phyloP scores from a whole-genome alignment of 2,888 invertebrate species.

The Hyles lineata region DNA sequence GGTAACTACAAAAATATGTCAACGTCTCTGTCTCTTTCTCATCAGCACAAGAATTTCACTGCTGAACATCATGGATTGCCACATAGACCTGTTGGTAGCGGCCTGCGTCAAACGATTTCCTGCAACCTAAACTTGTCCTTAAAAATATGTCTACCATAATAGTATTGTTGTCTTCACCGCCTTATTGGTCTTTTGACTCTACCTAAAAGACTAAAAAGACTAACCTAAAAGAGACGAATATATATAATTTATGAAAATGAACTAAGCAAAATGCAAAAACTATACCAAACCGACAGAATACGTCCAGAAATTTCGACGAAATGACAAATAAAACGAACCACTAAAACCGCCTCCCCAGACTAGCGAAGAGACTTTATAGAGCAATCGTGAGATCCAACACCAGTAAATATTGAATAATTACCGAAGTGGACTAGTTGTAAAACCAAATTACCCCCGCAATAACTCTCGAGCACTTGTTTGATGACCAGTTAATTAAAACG shows the following conservation, averaged over 20 bases:
- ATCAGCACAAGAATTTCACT: too few relatives aligned
- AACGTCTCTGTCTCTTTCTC: too few relatives aligned
- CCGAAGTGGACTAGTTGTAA: constrained; percentile 24
- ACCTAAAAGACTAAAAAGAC: too few relatives aligned
- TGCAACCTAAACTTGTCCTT: too few relatives aligned
- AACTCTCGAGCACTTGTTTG: constrained; percentile 18
- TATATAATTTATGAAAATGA: background rate
- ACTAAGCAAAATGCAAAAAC: background rate
- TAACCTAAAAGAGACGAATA: background rate
- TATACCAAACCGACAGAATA: background rate
- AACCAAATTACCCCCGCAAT: constrained; percentile 29
- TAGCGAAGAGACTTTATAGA: constrained; percentile 32
- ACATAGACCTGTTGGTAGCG: too few relatives aligned
- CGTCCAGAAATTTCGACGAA: background rate
- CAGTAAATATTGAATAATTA: constrained; percentile 38
- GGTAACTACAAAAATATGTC: too few relatives aligned
- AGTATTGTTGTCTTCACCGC: too few relatives aligned
- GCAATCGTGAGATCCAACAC: constrained; percentile 31
- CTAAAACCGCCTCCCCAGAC: constrained; percentile 26
- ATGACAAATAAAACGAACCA: constrained; percentile 32
- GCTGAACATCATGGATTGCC: too few relatives aligned
- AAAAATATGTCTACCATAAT: too few relatives aligned
- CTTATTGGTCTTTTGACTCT: too few relatives aligned
- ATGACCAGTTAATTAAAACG: constrained; percentile 19
- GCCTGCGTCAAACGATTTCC: too few relatives aligned